phyloP scores from a whole-genome alignment of 2,113 vertebrate genomes.

The Crotalus helleri region DNA sequence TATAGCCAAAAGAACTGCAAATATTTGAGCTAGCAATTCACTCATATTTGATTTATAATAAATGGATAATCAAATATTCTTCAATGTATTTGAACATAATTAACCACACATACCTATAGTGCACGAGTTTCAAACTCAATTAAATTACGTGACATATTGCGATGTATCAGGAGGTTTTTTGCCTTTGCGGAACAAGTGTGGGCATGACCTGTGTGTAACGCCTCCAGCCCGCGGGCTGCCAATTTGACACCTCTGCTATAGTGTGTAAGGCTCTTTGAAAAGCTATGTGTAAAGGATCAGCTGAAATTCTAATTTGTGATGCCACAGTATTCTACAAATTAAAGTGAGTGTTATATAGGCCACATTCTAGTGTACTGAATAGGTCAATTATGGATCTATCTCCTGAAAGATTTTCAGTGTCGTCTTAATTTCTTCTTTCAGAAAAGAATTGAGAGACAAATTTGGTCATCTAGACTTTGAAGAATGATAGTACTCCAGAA shows the following conservation, averaged over 20 bases:
- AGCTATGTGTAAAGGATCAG: neutral
- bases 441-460: neutral
- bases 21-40: neutral
- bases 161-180: too few relatives aligned
- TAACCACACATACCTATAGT: neutral
- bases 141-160: too few relatives aligned
- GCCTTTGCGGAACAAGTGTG: too few relatives aligned
- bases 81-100: neutral
- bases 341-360: neutral
- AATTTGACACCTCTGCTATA: too few relatives aligned
- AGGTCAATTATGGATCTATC: neutral
- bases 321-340: neutral
- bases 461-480: neutral
- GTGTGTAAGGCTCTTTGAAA: neutral
- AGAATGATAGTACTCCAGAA: neutral
- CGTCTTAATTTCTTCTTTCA: neutral
- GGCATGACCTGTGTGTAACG: too few relatives aligned
- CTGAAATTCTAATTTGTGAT: neutral
- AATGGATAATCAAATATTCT: neutral
- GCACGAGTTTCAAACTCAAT: too few relatives aligned
- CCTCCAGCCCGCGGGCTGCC: too few relatives aligned
- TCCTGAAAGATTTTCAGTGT: neutral
- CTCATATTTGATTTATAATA: neutral
- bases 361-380: neutral
- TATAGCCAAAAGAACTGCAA: neutral